These are phyloP conservation scores for Drosophila insularis DNA, from an alignment of 1,140 invertebrate species.

Conservation along the genomic window DNA sequence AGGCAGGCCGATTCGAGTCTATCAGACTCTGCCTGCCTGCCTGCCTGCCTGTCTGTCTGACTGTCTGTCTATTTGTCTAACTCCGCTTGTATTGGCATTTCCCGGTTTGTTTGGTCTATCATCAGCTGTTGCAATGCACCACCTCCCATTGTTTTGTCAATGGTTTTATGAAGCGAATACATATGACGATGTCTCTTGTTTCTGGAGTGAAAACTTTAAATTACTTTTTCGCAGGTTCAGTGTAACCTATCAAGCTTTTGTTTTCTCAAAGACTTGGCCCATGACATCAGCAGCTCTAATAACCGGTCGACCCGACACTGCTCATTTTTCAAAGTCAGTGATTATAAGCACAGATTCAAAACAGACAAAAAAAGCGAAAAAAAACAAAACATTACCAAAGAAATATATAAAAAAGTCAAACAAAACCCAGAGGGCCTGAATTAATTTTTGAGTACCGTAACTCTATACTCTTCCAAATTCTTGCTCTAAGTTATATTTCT, in stretches of 20 bases:
- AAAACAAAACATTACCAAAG: constrained; percentile 46
- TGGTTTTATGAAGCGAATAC: constrained; percentile 20
- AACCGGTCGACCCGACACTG: constrained; percentile 62
- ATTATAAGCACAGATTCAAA: constrained; percentile 41
- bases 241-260: constrained; percentile 33
- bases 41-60: constrained; percentile 26
- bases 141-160: constrained; percentile 70
- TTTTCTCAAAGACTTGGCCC: constrained; percentile 22
- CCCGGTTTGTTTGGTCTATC: constrained; percentile 23
- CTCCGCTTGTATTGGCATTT: constrained; percentile 59
- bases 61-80: constrained; percentile 9
- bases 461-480: not conserved
- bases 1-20: constrained; percentile 25
- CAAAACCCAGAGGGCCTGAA: constrained; percentile 18
- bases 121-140: constrained; percentile 54
- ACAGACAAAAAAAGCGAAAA: constrained; percentile 22
- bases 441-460: not conserved
- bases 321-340: constrained; percentile 74
- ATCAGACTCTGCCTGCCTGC: constrained; percentile 19
- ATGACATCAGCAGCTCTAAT: constrained; percentile 77
- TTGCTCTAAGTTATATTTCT: not conserved
- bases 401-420: constrained; percentile 40
- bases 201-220: constrained; percentile 36
- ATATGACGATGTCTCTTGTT: constrained; percentile 56
- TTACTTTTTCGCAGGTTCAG: constrained; percentile 38